These are phyloP conservation scores for Poecile atricapillus DNA, from an alignment of 2,113 vertebrate genomes.

Conservation along the genomic window DNA sequence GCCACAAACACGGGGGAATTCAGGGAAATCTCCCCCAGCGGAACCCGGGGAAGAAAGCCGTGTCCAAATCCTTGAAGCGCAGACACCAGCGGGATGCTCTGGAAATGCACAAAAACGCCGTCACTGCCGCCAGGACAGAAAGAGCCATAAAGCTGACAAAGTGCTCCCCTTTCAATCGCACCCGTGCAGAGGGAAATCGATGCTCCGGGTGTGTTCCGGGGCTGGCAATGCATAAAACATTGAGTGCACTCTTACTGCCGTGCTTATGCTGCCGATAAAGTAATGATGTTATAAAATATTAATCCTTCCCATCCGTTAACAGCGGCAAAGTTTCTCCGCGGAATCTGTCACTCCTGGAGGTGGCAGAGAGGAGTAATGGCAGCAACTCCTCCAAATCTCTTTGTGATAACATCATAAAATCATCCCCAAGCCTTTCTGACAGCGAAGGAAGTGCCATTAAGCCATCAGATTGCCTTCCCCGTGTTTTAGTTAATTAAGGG, in stretches of 20 bases:
- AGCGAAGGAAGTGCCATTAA: background rate
- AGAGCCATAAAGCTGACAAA: background rate
- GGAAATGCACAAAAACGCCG: background rate
- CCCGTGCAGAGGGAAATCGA: rapidly evolving
- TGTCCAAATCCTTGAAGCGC: background rate
- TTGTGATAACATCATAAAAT: background rate
- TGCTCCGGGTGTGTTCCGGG: background rate
- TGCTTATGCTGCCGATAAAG: background rate
- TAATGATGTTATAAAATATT: constrained; percentile 1
- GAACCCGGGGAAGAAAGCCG: background rate
- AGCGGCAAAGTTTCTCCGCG: background rate
- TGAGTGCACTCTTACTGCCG: background rate
- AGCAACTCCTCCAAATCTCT: background rate
- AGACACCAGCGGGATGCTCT: background rate
- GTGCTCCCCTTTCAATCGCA: background rate
- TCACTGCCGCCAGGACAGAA: background rate
- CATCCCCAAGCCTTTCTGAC: background rate
- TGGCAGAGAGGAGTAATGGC: background rate
- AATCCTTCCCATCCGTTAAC: background rate
- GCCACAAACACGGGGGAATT: rapidly evolving
- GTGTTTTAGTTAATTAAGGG: constrained; percentile 23
- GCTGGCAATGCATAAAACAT: background rate
- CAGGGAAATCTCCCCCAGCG: rapidly evolving
- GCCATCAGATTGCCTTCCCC: background rate
- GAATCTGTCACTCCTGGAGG: background rate